Evolutionary conservation across 1,140 invertebrate genomes (phyloP), one percentile per base, ranked within the genome.

Genomic region (Bombus picipes): DNA sequence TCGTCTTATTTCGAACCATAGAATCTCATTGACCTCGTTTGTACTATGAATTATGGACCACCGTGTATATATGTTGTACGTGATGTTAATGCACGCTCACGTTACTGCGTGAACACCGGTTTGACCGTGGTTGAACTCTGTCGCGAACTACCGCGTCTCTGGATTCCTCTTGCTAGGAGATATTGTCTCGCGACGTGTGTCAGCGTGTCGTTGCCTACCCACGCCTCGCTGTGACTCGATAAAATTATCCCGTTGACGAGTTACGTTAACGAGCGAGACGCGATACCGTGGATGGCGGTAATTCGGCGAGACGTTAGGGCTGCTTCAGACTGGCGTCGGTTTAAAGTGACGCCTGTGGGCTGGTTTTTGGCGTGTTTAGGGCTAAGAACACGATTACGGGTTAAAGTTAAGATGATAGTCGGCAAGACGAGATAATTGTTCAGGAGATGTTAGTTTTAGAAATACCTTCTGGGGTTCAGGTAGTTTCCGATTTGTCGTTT

Each of bases 171-270:
- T 82, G 87, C 53, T 82, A 25, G 32, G 41, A 10, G 37, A 81
- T 88, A 85, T 86, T 85, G 74, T 66, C 62, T 39, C n/a, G 59
- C 83, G 71, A 39, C 41, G 41, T 43, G 75, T 79, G 88, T 82
- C 83, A 53, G 39, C 88, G 70, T 65, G 74, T 85, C 59, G 72
- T 41, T 37, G 39, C 41, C 81, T 53, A 65, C 74, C 53, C 62
- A 59, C 62, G 72, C 41, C 39, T 12, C 15, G 10, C 12, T 25
- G 39, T 39, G 10, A 18, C n/a, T 9, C 43, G 82, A 59, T 84
- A 79, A 78, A 79, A 78, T 78, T 77, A 77, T 78, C 37, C 32
- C 34, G 34, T 28, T 34, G 43, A 57, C 74, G 74, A 83, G 75
- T 68, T 70, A 77, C 59, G 59, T 76, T 65, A 47, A 66, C 74